These are phyloP conservation scores for Iselma pallidipennis DNA, from an alignment of 2,888 invertebrate genomes.

Conservation along the genomic window DNA sequence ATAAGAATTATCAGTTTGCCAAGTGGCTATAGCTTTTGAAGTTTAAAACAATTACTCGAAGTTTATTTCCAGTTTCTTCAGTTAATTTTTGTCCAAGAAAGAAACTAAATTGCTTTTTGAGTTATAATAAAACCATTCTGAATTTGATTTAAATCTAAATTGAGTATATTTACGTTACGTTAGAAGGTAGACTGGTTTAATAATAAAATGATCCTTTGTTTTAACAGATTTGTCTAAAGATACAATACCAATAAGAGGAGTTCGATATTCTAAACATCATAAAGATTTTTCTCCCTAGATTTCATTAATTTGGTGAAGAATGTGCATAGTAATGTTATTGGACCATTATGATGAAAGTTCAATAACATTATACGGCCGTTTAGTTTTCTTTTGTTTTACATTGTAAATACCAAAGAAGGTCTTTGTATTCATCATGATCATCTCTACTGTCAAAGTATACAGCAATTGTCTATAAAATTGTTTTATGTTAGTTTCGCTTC, in stretches of 20 bases:
- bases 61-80: too few relatives aligned
- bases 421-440: not conserved
- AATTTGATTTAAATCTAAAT: not conserved
- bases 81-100: too few relatives aligned
- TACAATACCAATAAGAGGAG: not conserved
- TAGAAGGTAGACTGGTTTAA: too few relatives aligned
- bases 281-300: not conserved
- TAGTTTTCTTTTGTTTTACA: constrained; percentile 1
- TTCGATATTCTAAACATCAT: too few relatives aligned
- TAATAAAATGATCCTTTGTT: not conserved
- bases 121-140: too few relatives aligned
- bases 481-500: too few relatives aligned
- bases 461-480: not conserved
- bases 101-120: too few relatives aligned
- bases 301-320: not conserved
- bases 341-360: not conserved
- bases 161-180: not conserved
- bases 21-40: too few relatives aligned
- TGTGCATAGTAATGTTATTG: constrained; percentile 1
- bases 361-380: not conserved
- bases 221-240: not conserved
- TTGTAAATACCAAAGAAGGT: not conserved
- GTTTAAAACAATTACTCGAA: too few relatives aligned
- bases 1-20: too few relatives aligned
- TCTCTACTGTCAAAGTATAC: not conserved